These are phyloP conservation scores for Diaperis boleti DNA, from an alignment of 2,888 invertebrate genomes.

Conservation along the genomic window DNA sequence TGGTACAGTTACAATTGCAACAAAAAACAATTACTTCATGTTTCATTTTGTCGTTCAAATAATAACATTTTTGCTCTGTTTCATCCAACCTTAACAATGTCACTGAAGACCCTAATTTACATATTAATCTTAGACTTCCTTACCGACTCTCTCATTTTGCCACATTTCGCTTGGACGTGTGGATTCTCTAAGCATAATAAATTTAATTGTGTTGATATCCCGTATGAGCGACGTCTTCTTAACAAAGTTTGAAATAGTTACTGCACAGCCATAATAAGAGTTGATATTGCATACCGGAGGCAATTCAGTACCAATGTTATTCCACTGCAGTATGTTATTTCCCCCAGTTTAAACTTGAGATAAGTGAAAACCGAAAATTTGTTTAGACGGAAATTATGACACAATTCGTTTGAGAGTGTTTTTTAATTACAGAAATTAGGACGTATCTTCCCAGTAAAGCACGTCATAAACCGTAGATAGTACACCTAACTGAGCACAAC, in stretches of 20 bases:
- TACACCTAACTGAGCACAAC: conserved; percentile 10
- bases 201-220: conserved; percentile 8
- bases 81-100: too few species aligned
- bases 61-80: too few species aligned
- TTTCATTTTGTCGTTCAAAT: too few species aligned
- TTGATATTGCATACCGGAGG: conserved; percentile 36
- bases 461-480: conserved; percentile 15
- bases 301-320: conserved; percentile 30
- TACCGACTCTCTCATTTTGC: too few species aligned
- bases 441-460: neutral
- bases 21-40: too few species aligned
- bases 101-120: too few species aligned
- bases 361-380: conserved; percentile 9
- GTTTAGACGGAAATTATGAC: neutral
- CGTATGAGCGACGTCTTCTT: conserved; percentile 21
- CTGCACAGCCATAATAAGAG: conserved; percentile 18
- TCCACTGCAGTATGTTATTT: conserved; percentile 20
- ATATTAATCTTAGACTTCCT: too few species aligned
- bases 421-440: conserved; percentile 2
- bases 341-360: conserved; percentile 25
- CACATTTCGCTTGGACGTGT: too few species aligned
- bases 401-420: neutral
- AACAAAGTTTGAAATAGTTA: conserved; percentile 28
- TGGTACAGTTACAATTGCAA: too few species aligned
- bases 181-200: neutral